Percentiles rank a stretch among this genome's conserved stretches.
Conservation (phyloP, 2,797 vertebrate genomes). For the Philypnodon macrostomus region DNA sequence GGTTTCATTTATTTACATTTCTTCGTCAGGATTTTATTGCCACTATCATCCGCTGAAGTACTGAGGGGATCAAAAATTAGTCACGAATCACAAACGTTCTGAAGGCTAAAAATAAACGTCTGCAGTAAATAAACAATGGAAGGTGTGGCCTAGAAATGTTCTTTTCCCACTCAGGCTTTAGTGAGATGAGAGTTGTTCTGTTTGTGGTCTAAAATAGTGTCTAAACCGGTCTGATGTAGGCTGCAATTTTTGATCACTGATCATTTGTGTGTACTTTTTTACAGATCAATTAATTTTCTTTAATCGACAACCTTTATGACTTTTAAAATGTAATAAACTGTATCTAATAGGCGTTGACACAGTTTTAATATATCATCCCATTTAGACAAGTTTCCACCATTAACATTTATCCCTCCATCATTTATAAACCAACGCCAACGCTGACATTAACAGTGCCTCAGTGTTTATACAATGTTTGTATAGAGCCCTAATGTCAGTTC, state of each 20-base stretch:
- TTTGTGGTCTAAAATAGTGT: background rate
- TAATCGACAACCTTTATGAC: no score
- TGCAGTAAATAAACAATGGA: conserved; percentile 16
- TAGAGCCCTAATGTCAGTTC: conserved; percentile 43
- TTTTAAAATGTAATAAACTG: no score
- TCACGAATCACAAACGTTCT: conserved; percentile 33
- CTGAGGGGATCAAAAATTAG: conserved; percentile 34
- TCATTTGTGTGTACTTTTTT: no score
- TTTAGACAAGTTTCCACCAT: conserved; percentile 16
- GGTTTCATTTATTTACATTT: conserved; percentile 25
- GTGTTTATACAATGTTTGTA: conserved; percentile 69
- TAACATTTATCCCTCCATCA: conserved; percentile 40
- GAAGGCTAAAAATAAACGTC: conserved; percentile 34
- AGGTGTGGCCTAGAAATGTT: conserved; percentile 26
- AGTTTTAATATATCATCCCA: no score
- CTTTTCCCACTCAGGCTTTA: conserved; percentile 3
- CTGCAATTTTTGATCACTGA: no score
- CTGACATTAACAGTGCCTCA: conserved; percentile 48
- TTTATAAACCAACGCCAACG: conserved; percentile 40
- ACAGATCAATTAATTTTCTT: no score
- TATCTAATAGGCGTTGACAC: no score
- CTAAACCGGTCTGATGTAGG: no score
- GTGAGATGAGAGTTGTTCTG: background rate
- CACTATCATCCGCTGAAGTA: conserved; percentile 14
- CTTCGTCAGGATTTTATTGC: conserved; percentile 19